These are phyloP conservation scores for Bombyx mori DNA, from an alignment of 1,140 invertebrate species.

Conservation along the genomic window ASM3026992v2 NC_085117.1:2026501-2027000, in stretches of 20 bases:
- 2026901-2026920: slow-evolving; percentile 25
- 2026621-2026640: slow-evolving; percentile 16
- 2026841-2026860: slow-evolving; percentile 36
- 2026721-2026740: slow-evolving; percentile 24
- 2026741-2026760: slow-evolving; percentile 26
- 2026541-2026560: slow-evolving; percentile 22
- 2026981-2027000: slow-evolving; percentile 34
- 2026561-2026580: slow-evolving; percentile 20
- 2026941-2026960: slow-evolving; percentile 30
- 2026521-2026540: slow-evolving; percentile 24
- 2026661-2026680: slow-evolving; percentile 21
- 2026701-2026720: slow-evolving; percentile 18
- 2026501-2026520: slow-evolving; percentile 21
- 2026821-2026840: slow-evolving; percentile 35
- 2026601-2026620: slow-evolving; percentile 13
- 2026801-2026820: slow-evolving; percentile 29
- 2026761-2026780: slow-evolving; percentile 25
- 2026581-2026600: slow-evolving; percentile 14
- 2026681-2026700: slow-evolving; percentile 19
- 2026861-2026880: slow-evolving; percentile 27
- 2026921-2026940: slow-evolving; percentile 33
- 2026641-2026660: slow-evolving; percentile 16
- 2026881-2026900: slow-evolving; percentile 33
- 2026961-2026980: slow-evolving; percentile 29
- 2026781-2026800: slow-evolving; percentile 34